Percentiles rank a stretch among this genome's conserved stretches.
Evolutionary conservation across 2,113 vertebrate genomes (phyloP).

Genomic region (Arvicanthis niloticus): DNA sequence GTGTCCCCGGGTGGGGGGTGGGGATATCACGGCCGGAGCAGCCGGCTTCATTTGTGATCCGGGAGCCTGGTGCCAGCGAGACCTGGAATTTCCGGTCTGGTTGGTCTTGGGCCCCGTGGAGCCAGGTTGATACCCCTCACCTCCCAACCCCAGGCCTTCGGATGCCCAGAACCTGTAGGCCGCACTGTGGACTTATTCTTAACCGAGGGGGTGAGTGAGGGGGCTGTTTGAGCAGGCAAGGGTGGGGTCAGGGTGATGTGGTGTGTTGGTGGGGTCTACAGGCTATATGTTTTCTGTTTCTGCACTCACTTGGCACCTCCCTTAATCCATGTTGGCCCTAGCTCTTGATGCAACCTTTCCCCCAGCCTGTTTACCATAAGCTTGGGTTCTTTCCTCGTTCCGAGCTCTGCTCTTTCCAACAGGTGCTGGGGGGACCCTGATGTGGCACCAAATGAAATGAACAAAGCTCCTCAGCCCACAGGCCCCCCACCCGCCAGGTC

Average conservation of each 20-base stretch:
- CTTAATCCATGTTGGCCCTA: neutral
- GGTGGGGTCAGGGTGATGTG: conserved; percentile 45
- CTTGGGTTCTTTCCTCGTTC: conserved; percentile 48
- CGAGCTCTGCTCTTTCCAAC: conserved; percentile 68
- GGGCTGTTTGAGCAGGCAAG: neutral
- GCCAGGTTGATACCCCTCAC: conserved; percentile 82
- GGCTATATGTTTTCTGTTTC: neutral
- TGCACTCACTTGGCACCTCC: conserved; percentile 7
- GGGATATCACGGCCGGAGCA: conserved; percentile 75
- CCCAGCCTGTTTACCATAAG: conserved; percentile 44
- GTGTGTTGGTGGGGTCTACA: neutral
- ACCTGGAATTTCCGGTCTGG: conserved; percentile 83
- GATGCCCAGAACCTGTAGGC: conserved; percentile 84
- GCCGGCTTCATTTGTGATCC: conserved; percentile 75
- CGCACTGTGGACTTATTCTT: conserved; percentile 81
- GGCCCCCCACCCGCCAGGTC: conserved; percentile 97
- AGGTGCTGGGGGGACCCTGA: conserved; percentile 93
- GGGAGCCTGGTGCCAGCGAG: conserved; percentile 82
- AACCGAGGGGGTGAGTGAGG: conserved; percentile 77
- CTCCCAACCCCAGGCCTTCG: conserved; percentile 82
- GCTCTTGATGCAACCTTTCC: conserved; percentile 33
- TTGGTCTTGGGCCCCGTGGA: conserved; percentile 81
- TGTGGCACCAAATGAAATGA: conserved; percentile 99
- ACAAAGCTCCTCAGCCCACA: conserved; percentile 99
- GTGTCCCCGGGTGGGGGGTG: conserved; percentile 74